phyloP scores from a whole-genome alignment of 2,113 vertebrate genomes.

The Zosterops pallidus region DNA sequence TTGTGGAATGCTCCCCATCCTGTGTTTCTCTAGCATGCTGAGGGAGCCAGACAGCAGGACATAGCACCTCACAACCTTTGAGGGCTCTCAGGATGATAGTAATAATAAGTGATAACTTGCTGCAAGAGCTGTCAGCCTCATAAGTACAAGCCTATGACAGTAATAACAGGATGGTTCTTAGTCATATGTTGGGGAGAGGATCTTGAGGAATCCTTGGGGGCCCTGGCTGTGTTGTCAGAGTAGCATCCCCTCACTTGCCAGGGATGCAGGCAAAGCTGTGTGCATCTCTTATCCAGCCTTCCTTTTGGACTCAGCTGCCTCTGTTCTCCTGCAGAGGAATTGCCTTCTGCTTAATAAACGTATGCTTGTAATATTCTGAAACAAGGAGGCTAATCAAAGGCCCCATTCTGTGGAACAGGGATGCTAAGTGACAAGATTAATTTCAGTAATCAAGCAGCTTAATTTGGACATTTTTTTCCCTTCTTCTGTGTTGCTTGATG shows the following conservation, averaged over 20 bases:
- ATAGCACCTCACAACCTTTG: background rate
- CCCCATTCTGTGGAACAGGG: slow-evolving; percentile 72
- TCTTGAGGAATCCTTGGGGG: background rate
- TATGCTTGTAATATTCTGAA: slow-evolving; percentile 78
- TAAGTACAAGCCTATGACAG: background rate
- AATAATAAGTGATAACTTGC: background rate
- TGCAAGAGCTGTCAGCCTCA: slow-evolving; percentile 19
- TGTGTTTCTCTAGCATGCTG: background rate
- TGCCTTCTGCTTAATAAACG: slow-evolving; percentile 71
- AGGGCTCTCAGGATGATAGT: background rate
- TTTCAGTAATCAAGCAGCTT: slow-evolving; percentile 82
- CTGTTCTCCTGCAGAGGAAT: slow-evolving; percentile 39
- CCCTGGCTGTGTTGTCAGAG: background rate
- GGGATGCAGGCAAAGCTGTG: background rate
- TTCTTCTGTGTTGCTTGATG: slow-evolving; percentile 72
- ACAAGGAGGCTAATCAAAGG: slow-evolving; percentile 82
- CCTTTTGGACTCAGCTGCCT: slow-evolving; percentile 21
- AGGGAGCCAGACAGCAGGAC: background rate
- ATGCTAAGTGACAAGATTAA: slow-evolving; percentile 80
- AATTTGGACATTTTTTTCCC: slow-evolving; percentile 72
- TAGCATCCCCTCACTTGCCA: background rate
- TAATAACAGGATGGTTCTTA: background rate
- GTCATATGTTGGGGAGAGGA: background rate
- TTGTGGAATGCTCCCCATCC: background rate
- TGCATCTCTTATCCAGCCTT: background rate